Evolutionary conservation across 2,797 vertebrate species (phyloP).

Genomic region (Miichthys miiuy): DNA sequence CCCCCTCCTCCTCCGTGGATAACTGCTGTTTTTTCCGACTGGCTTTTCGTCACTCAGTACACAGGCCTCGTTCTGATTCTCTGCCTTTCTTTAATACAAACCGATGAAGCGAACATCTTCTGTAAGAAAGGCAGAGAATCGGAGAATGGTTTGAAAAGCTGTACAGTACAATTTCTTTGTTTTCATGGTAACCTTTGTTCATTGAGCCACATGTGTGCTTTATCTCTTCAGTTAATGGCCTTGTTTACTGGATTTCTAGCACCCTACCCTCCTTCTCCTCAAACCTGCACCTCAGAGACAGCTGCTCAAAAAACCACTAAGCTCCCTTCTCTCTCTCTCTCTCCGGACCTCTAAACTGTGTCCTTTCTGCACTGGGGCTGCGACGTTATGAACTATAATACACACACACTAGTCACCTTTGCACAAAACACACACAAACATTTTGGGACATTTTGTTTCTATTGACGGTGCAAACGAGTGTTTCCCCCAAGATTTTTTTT

Average conservation of each 20-base stretch:
- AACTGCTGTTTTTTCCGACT: slow-evolving; percentile 40
- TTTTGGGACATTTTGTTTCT: slow-evolving; percentile 43
- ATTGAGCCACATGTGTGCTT: slow-evolving; percentile 74
- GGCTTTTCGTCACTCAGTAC: slow-evolving; percentile 51
- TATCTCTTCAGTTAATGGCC: slow-evolving; percentile 77
- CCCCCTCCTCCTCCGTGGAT: slow-evolving; percentile 18
- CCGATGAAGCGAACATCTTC: slow-evolving; percentile 10
- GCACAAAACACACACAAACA: slow-evolving; percentile 53
- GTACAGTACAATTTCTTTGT: slow-evolving; percentile 40
- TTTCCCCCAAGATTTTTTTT: slow-evolving; percentile 41
- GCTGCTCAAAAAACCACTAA: slow-evolving; percentile 49
- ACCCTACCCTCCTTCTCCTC: slow-evolving; percentile 27
- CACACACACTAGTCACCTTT: slow-evolving; percentile 54
- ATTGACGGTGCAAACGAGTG: slow-evolving; percentile 43
- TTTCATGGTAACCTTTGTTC: slow-evolving; percentile 55
- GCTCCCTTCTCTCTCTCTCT: slow-evolving; percentile 33
- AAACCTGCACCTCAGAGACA: slow-evolving; percentile 68
- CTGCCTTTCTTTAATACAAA: slow-evolving; percentile 25
- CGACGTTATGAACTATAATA: slow-evolving; percentile 54
- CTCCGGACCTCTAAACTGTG: slow-evolving; percentile 81
- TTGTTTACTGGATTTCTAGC: slow-evolving; percentile 70
- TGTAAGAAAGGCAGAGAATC: slow-evolving; percentile 33
- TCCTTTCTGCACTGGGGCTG: slow-evolving; percentile 64
- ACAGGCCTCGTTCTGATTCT: slow-evolving; percentile 39
- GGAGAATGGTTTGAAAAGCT: slow-evolving; percentile 37